A percentile compares a stretch with the other conserved stretches of the same genome.
phyloP scores from a whole-genome alignment of 2,113 vertebrate genomes.

The Cathartes aura region DNA sequence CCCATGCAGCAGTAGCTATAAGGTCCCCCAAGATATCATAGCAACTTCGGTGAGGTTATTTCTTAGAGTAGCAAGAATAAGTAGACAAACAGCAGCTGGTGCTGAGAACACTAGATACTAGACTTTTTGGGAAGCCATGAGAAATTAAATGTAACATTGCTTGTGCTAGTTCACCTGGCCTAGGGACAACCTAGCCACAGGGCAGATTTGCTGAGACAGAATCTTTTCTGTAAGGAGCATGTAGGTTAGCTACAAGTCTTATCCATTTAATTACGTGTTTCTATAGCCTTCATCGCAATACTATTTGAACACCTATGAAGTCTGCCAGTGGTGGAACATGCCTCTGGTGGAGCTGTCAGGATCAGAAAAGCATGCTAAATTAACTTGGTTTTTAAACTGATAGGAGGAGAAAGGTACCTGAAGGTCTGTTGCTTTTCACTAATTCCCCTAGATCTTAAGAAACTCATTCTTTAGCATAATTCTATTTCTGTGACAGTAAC shows the following conservation, averaged over 20 bases:
- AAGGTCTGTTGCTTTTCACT: slow-evolving; percentile 13
- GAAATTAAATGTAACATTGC: background rate
- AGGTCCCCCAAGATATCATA: background rate
- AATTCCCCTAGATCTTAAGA: slow-evolving; percentile 14
- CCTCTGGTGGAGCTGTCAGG: slow-evolving; percentile 15
- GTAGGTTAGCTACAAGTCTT: background rate
- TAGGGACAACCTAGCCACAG: background rate
- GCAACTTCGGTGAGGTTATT: background rate
- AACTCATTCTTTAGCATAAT: slow-evolving; percentile 15
- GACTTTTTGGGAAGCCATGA: background rate
- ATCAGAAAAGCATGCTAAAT: background rate
- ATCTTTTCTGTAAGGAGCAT: background rate
- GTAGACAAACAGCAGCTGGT: background rate
- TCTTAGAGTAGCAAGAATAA: background rate
- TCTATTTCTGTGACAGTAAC: slow-evolving; percentile 27
- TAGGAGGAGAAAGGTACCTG: slow-evolving; percentile 29
- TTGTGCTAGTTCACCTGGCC: background rate
- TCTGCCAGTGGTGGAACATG: background rate
- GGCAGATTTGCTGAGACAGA: background rate
- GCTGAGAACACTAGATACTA: background rate
- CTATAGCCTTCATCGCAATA: background rate
- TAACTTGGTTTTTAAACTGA: slow-evolving; percentile 3
- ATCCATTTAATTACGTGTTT: background rate
- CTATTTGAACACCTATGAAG: background rate
- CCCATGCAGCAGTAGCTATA: background rate